Percentiles rank a stretch among this genome's conserved stretches.
phyloP scores from a whole-genome alignment of 2,113 vertebrate genomes.

The Synchiropus splendidus region DNA sequence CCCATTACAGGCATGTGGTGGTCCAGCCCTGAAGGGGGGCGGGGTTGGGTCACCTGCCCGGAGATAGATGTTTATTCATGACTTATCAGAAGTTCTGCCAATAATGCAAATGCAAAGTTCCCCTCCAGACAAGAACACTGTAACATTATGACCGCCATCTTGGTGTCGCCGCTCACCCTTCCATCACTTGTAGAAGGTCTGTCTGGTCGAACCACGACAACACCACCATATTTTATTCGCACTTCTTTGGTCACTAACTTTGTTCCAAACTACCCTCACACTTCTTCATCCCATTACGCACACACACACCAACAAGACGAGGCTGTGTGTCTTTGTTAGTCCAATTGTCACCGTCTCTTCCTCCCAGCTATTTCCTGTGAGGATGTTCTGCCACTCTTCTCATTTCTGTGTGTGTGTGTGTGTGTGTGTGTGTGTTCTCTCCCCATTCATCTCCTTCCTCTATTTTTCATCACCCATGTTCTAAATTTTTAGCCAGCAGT shows the following conservation, averaged over 20 bases:
- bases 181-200: no score
- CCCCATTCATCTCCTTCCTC: not conserved
- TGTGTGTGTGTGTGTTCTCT: not conserved
- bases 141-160: no score
- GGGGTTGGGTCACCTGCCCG: slow-evolving; percentile 5
- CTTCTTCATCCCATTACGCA: slow-evolving; percentile 28
- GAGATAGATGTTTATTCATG: not conserved
- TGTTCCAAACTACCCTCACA: slow-evolving; percentile 21
- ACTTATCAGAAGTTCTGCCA: not conserved
- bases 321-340: slow-evolving; percentile 57
- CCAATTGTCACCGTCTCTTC: slow-evolving; percentile 44
- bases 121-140: no score
- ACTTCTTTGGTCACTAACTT: slow-evolving; percentile 39
- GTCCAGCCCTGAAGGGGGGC: slow-evolving; percentile 21
- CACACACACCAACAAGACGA: slow-evolving; percentile 37
- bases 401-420: not conserved
- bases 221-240: not conserved
- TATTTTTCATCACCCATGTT: slow-evolving; percentile 1
- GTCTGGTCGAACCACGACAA: no score
- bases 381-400: slow-evolving; percentile 28
- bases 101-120: not conserved
- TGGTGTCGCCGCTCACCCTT: not conserved
- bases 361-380: slow-evolving; percentile 39
- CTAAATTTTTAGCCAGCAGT: not conserved
- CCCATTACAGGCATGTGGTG: slow-evolving; percentile 12